Evolutionary conservation across 92 coral and sea anemone genomes (phyloP), one percentile per base, ranked within the genome.

Genomic region (Metridium senile): DNA sequence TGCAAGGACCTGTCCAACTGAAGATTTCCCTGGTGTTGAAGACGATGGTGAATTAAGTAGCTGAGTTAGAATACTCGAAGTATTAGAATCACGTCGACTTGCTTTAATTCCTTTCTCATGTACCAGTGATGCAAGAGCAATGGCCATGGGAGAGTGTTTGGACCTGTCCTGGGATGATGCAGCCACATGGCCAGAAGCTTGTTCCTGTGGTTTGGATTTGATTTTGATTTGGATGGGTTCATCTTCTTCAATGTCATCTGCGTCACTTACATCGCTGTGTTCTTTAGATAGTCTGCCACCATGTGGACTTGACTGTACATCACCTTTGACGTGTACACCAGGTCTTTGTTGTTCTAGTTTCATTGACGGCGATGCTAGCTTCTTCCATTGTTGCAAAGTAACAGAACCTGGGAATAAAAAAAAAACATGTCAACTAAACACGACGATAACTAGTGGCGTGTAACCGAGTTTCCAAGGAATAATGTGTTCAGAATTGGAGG

Each of bases 281-380:
- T 72, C 83, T 35, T 62, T 82, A 8, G 68, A 76, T 9, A 67
- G 67, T 59, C 23, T 66, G 57, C 71, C 78, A 16, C 71, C 78
- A 52, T 49, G 71, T 27, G 76, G 22, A 13, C 59, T 21, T 20
- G 54, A 49, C 45, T 72, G 78, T 9, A 84, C 73, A 79, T 87
- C 93, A 1, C 99, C 99, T 68, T 96, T 93, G 10, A 96, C 97
- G 79, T 88, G 99, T 32, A 96, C 99, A 61, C 99, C 99, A 2
- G 99, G 99, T 10, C 90, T 86, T 16, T 83, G 74, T 54, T 86
- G 88, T 13, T 86, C 90, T 11, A 96, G 92, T 68, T 91, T 86
- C 86, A 96, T 83, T 20, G 94, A 89, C 16, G 99, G 99, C 18
- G 90, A 89, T 52, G 99, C 99, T 26, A 96, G 77, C 54, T 93